phyloP scores from a whole-genome alignment of 1,140 invertebrate species.

The Polypedilum vanderplanki region DNA sequence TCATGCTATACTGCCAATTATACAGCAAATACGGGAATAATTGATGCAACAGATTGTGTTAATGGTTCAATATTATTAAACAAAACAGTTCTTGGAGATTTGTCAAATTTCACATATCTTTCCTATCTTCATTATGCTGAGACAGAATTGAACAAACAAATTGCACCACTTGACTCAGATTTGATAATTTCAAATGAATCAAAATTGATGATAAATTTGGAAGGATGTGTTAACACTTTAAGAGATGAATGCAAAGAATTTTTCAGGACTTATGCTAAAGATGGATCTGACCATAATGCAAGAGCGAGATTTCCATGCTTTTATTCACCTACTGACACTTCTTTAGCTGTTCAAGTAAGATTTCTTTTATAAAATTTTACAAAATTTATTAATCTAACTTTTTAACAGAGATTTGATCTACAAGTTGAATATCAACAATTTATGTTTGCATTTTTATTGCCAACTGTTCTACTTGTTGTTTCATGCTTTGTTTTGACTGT shows the following conservation, averaged over 20 bases:
- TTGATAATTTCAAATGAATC: slow-evolving; percentile 79
- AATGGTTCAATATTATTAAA: slow-evolving; percentile 69
- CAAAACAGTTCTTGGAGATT: slow-evolving; percentile 63
- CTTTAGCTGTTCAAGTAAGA: slow-evolving; percentile 57
- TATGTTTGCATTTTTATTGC: slow-evolving; percentile 69
- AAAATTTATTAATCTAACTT: neutral
- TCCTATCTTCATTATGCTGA: slow-evolving; percentile 67
- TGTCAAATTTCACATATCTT: slow-evolving; percentile 77
- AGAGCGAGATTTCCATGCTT: slow-evolving; percentile 79
- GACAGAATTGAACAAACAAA: slow-evolving; percentile 54
- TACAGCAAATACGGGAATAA: slow-evolving; percentile 54
- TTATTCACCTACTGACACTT: slow-evolving; percentile 60
- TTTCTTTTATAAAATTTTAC: neutral
- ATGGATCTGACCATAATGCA: slow-evolving; percentile 80
- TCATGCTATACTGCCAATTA: slow-evolving; percentile 72
- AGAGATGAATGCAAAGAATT: slow-evolving; percentile 81
- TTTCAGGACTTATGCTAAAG: slow-evolving; percentile 70
- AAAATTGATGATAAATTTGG: slow-evolving; percentile 74
- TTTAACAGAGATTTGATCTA: slow-evolving; percentile 58
- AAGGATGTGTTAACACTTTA: slow-evolving; percentile 82
- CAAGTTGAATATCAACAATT: slow-evolving; percentile 72
- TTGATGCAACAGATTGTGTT: slow-evolving; percentile 65
- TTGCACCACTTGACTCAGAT: slow-evolving; percentile 69
- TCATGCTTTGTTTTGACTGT: slow-evolving; percentile 76
- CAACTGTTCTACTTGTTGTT: slow-evolving; percentile 70